Evolutionary conservation across 2,888 invertebrate genomes (phyloP).

Genomic region (Cylloceria caligata): DNA sequence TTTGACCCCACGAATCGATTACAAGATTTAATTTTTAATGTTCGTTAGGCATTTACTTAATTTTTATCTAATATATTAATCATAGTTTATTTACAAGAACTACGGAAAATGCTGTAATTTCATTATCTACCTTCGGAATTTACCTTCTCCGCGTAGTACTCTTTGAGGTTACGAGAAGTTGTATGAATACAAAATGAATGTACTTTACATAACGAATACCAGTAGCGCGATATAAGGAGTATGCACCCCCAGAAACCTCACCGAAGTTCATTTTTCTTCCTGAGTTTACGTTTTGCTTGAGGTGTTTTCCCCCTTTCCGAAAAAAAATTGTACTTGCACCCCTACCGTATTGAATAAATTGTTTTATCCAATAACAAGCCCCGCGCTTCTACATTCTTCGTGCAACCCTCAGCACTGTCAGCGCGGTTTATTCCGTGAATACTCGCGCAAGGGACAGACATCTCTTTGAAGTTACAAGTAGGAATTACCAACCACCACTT

Average conservation of each 20-base stretch:
- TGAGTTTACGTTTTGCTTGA: no score
- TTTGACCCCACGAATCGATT: no score
- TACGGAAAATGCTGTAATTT: background rate
- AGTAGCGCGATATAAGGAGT: no score
- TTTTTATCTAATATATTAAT: background rate
- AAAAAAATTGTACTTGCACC: background rate
- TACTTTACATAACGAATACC: no score
- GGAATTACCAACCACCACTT: background rate
- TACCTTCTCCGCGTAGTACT: background rate
- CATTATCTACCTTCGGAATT: background rate
- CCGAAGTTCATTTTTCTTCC: no score
- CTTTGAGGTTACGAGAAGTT: background rate
- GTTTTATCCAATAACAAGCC: background rate
- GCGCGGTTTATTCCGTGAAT: background rate
- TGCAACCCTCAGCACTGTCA: background rate
- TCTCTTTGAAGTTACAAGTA: background rate
- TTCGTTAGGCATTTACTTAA: no score
- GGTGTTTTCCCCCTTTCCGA: no score
- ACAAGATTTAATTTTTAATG: no score
- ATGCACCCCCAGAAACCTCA: no score
- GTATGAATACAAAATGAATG: no score
- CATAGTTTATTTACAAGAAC: background rate
- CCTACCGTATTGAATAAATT: background rate
- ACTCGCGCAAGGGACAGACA: background rate
- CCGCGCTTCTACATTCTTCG: background rate